Evolutionary conservation across 2,888 invertebrate genomes (phyloP).

Genomic region (Thecophora atra): DNA sequence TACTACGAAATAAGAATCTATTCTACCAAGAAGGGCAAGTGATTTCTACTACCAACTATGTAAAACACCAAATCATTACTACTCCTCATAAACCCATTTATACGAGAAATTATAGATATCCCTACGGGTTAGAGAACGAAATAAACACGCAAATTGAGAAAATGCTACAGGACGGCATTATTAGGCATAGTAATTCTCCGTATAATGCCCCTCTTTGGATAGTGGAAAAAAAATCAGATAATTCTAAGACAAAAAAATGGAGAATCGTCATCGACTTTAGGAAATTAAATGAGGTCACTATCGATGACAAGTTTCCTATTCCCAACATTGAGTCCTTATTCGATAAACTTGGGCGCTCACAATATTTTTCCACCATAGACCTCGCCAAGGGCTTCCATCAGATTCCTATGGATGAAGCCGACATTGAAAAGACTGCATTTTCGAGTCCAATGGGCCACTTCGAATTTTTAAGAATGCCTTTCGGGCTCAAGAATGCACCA

Average conservation of each 20-base stretch:
- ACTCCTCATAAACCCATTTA: constrained; percentile 40
- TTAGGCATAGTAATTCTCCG: constrained; percentile 37
- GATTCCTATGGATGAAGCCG: constrained; percentile 39
- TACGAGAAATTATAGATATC: constrained; percentile 39
- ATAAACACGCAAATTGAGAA: constrained; percentile 30
- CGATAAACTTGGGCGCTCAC: constrained; percentile 25
- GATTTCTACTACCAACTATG: constrained; percentile 12
- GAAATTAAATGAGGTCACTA: constrained; percentile 38
- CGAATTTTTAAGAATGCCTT: constrained; percentile 44
- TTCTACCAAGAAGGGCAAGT: constrained; percentile 36
- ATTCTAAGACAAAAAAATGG: constrained; percentile 26
- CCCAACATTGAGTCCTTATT: constrained; percentile 37
- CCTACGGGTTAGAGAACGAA: constrained; percentile 36
- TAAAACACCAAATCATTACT: constrained; percentile 40
- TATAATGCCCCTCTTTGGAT: constrained; percentile 40
- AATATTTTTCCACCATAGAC: constrained; percentile 41
- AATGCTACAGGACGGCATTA: constrained; percentile 39
- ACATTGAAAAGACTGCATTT: constrained; percentile 44
- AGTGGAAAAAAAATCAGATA: constrained; percentile 36
- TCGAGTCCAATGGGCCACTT: constrained; percentile 38
- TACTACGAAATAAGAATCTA: constrained; percentile 16
- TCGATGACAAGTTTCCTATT: constrained; percentile 36
- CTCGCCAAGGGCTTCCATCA: constrained; percentile 45
- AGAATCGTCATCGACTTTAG: constrained; percentile 38
- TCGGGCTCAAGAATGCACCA: no score